Base-by-base conservation (phyloP, 2,797 vertebrate species). In the Botia almorhae region DNA sequence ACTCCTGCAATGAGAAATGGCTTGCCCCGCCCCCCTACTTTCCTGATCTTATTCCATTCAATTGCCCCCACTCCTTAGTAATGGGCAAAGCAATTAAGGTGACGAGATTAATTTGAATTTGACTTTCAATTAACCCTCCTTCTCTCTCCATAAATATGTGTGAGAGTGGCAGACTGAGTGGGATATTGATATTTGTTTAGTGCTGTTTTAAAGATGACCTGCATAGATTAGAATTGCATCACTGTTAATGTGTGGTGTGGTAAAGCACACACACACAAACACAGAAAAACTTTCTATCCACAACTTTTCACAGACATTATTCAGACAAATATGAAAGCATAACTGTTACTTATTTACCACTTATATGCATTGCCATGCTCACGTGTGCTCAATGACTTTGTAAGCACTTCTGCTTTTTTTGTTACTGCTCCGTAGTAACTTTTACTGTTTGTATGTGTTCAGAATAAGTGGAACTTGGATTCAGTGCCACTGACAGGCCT, bases 101-200 rank as follows among this genome's bases (percentile, higher is more conserved):
- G 48, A 73, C 84, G 87, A 93, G 92, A 94, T 94, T 93, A 93
- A 94, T 94, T 94, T 90, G 93, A 94, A 94, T 94, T 93, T 93
- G 93, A 94, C 94, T 94, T 95, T 95, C 93, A 94, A 95, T 95
- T 94, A 95, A 95, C 93, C 93, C 92, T 92, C 82, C 90, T 90
- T 90, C 88, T 90, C 90, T 91, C 88, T 89, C 92, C 91, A 94
- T 95, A 94, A 95, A 94, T 94, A 92, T 90, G 85, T 87, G 83
- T 75, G 90, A 88, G 91, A 92, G 92, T 93, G 93, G 90, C 91
- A 90, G 89, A 90, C 89, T 90, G 87, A 89, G 90, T 88, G 90
- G 87, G 61, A 86, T 93, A 93, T 94, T 93, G 94, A 94, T 95
- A 92, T 95, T 95, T 95, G 93, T 94, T 94, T 95, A 94, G 93